Conservation (phyloP, 2,797 vertebrate species). For the Anguilla pacifica region DNA sequence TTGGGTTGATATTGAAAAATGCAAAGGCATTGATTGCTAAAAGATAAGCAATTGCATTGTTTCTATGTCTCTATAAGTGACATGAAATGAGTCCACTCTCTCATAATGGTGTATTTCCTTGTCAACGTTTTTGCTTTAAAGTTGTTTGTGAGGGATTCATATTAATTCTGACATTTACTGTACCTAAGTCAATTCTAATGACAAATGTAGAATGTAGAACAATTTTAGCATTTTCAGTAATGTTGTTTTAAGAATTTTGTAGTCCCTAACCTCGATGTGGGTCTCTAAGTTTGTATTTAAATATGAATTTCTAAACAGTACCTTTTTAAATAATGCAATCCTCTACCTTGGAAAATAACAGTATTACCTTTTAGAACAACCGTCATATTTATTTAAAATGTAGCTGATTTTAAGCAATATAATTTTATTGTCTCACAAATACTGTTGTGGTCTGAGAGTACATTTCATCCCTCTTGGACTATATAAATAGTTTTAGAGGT, state of each 20-base stretch:
- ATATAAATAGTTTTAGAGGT: not conserved
- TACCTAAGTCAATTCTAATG: too few relatives aligned
- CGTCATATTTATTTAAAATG: not conserved
- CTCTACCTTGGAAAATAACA: not conserved
- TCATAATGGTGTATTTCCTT: too few relatives aligned
- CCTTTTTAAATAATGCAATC: not conserved
- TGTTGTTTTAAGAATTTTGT: not conserved
- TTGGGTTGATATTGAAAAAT: not conserved
- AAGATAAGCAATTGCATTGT: not conserved
- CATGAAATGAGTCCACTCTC: too few relatives aligned
- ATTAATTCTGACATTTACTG: too few relatives aligned
- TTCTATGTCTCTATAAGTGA: not conserved
- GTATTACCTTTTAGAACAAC: not conserved
- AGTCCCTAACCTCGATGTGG: not conserved
- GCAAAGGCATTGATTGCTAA: not conserved
- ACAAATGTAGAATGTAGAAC: not conserved
- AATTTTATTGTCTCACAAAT: not conserved
- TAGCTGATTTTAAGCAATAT: conserved; percentile 1
- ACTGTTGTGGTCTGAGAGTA: not conserved
- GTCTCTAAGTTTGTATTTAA: not conserved
- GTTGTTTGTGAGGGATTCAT: not conserved
- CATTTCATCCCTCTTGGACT: not conserved
- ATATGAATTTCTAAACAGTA: not conserved
- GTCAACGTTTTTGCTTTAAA: too few relatives aligned
- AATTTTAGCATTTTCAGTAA: not conserved